phyloP scores from a whole-genome alignment of 2,797 vertebrate species.

The Protosalanx chinensis region DNA sequence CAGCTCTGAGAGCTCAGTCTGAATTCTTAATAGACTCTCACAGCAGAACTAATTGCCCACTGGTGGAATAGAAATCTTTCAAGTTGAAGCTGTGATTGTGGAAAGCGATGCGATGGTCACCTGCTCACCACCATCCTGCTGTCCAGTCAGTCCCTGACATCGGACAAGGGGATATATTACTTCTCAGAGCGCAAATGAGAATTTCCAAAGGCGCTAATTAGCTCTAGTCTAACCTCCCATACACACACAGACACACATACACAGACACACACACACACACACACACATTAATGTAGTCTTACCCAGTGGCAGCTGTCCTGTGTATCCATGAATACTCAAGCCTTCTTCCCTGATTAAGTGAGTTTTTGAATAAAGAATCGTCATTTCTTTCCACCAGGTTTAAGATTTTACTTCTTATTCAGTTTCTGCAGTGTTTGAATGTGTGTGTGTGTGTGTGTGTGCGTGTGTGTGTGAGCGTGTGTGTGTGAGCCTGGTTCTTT shows the following conservation, averaged over 20 bases:
- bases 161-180: neutral
- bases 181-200: neutral
- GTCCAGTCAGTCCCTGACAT: no score
- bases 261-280: neutral
- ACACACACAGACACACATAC: neutral
- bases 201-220: neutral
- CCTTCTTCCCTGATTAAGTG: neutral
- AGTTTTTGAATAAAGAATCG: neutral
- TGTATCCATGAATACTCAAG: neutral
- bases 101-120: no score
- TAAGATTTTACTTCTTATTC: neutral
- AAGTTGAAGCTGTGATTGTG: no score
- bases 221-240: neutral
- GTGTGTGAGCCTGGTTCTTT: neutral
- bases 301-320: neutral
- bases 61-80: no score
- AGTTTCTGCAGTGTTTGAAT: neutral
- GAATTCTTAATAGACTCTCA: no score
- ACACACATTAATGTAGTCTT: no score
- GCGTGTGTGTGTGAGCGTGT: no score
- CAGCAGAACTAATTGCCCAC: no score
- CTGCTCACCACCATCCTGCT: no score
- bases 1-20: no score
- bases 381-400: neutral
- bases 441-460: neutral